Evolutionary conservation across 2,113 vertebrate genomes (phyloP).

Genomic region (Macroglossus sobrinus): DNA sequence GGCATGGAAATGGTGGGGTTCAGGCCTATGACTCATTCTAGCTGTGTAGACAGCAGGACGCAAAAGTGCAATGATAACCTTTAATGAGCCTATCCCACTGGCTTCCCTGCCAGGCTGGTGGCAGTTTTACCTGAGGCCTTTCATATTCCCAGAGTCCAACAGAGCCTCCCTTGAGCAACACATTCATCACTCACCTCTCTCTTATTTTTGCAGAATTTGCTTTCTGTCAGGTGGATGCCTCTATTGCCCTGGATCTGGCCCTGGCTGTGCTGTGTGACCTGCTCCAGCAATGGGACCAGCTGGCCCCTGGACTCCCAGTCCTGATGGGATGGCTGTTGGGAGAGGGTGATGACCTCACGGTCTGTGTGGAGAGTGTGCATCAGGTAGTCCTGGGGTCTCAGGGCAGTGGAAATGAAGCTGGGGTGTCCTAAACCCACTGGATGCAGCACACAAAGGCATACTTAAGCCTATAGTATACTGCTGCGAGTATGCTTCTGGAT

Average conservation of each 20-base stretch:
- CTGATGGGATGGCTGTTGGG: constrained; percentile 92
- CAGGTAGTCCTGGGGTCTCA: constrained; percentile 70
- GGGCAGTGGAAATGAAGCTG: neutral
- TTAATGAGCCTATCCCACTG: neutral
- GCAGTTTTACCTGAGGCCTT: neutral
- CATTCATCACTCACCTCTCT: fast-evolving
- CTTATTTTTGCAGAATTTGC: constrained; percentile 80
- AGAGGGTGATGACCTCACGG: constrained; percentile 66
- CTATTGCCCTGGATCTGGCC: constrained; percentile 87
- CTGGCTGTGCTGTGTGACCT: constrained; percentile 87
- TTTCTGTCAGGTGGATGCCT: constrained; percentile 85
- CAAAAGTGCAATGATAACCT: neutral
- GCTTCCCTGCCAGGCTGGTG: neutral
- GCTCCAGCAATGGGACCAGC: constrained; percentile 85
- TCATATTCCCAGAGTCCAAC: neutral
- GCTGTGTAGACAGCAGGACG: neutral
- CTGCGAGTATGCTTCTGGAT: neutral
- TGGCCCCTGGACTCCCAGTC: constrained; percentile 75
- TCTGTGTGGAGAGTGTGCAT: constrained; percentile 34
- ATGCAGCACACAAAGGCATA: neutral
- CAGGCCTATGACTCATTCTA: neutral
- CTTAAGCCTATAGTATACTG: neutral
- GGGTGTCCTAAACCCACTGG: neutral
- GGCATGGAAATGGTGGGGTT: neutral
- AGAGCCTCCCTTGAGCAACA: neutral